Percentiles rank a stretch among this genome's conserved stretches.
Evolutionary conservation across 2,888 invertebrate genomes (phyloP).

Genomic region (Dioctria linearis): DNA sequence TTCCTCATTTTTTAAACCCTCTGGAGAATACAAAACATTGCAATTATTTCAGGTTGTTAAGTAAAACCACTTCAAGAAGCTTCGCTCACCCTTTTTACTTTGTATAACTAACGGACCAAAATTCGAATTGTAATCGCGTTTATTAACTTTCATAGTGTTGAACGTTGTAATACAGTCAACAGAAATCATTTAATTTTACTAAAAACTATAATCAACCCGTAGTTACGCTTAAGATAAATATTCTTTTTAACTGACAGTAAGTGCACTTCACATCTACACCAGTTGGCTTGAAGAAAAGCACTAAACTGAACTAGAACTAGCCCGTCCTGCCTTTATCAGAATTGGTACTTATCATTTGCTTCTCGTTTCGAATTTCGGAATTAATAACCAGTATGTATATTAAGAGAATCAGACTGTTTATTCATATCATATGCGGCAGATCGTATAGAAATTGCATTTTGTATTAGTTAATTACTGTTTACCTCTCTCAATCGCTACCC

Average conservation of each 20-base stretch:
- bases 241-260: not conserved
- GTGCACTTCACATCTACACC: not conserved
- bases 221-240: not conserved
- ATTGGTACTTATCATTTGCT: conserved; percentile 29
- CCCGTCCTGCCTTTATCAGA: conserved; percentile 20
- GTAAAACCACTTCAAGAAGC: not conserved
- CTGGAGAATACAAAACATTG: conserved; percentile 31
- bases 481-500: conserved; percentile 45
- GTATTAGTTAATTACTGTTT: conserved; percentile 45
- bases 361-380: not conserved
- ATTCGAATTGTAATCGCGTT: conserved; percentile 58
- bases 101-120: conserved; percentile 48
- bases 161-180: conserved; percentile 48
- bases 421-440: too few relatives aligned
- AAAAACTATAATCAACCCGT: not conserved
- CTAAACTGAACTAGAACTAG: conserved; percentile 27
- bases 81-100: conserved; percentile 54
- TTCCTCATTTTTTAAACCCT: conserved; percentile 75
- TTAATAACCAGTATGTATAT: not conserved
- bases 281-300: conserved; percentile 10
- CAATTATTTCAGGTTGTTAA: not conserved
- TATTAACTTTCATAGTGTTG: conserved; percentile 56
- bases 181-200: conserved; percentile 44
- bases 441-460: not conserved
- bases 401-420: not conserved